Conservation (phyloP, 2,797 vertebrate species). For the Mormyrus hasselquistii region DNA sequence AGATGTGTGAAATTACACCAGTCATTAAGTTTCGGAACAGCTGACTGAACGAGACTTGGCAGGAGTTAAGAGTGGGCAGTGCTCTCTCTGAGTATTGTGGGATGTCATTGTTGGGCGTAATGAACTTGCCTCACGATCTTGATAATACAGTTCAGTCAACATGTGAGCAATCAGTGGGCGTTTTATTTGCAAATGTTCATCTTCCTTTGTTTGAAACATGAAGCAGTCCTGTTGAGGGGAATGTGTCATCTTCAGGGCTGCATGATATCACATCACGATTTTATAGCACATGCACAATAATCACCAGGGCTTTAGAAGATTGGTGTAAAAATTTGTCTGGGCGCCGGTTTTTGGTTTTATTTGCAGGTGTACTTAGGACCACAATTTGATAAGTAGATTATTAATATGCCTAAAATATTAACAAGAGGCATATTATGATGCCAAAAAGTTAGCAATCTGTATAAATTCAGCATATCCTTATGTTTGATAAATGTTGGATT, state of each 20-base stretch:
- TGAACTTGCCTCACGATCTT: not conserved
- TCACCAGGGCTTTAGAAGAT: not conserved
- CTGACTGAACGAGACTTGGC: not conserved
- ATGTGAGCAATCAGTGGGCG: not conserved
- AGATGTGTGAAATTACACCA: not conserved
- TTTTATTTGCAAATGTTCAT: slow-evolving; percentile 3
- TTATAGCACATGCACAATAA: not conserved
- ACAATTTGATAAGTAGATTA: not conserved
- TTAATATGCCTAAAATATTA: not conserved
- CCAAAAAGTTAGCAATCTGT: not conserved
- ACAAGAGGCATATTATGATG: not conserved
- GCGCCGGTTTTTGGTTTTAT: not conserved
- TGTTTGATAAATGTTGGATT: not conserved
- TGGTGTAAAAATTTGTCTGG: not conserved
- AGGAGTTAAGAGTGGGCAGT: not conserved
- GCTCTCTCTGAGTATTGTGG: not conserved
- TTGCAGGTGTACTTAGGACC: not conserved
- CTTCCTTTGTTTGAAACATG: not conserved
- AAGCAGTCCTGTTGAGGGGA: not conserved
- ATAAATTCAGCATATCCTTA: not conserved
- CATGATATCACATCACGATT: not conserved
- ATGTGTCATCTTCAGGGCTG: not conserved
- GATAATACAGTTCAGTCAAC: not conserved
- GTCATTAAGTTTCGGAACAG: not conserved
- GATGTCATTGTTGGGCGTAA: not conserved